A percentile compares a stretch with the other conserved stretches of the same genome.
Conservation (phyloP, 2,113 vertebrate genomes). For the Ceyx melanurus region DNA sequence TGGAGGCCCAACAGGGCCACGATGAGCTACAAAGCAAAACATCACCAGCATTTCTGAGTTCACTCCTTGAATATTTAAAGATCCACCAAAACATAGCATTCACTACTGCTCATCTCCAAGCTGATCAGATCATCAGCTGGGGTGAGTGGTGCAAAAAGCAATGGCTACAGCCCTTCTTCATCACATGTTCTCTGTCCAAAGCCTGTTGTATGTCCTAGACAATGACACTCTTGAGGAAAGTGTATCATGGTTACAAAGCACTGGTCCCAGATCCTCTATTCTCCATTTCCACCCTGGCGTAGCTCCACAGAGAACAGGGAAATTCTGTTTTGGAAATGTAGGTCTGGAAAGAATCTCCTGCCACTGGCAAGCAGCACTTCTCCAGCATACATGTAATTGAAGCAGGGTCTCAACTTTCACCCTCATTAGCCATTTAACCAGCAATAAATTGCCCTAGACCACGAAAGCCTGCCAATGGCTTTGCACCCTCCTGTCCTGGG, state of each 20-base stretch:
- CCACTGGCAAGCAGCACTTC: background rate
- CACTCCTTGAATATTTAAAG: background rate
- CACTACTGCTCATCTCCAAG: background rate
- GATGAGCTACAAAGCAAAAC: background rate
- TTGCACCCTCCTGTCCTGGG: background rate
- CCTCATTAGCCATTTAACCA: background rate
- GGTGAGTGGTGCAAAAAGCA: background rate
- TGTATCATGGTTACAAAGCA: background rate
- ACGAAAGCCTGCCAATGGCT: background rate
- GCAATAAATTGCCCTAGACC: background rate
- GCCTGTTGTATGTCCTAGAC: background rate
- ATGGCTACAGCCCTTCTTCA: background rate
- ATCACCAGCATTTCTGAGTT: background rate
- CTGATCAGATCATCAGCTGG: background rate
- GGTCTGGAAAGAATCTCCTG: slow-evolving; percentile 25
- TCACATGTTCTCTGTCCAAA: background rate
- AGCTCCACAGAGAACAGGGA: background rate
- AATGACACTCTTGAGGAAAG: background rate
- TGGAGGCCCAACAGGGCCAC: rapidly evolving
- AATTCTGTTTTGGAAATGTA: background rate
- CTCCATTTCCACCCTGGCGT: background rate
- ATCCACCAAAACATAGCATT: background rate
- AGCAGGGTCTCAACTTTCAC: background rate
- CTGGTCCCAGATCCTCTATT: background rate
- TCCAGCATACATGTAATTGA: background rate